phyloP scores from a whole-genome alignment of 2,888 invertebrate genomes.

The Hermaeophaga mercurialis region DNA sequence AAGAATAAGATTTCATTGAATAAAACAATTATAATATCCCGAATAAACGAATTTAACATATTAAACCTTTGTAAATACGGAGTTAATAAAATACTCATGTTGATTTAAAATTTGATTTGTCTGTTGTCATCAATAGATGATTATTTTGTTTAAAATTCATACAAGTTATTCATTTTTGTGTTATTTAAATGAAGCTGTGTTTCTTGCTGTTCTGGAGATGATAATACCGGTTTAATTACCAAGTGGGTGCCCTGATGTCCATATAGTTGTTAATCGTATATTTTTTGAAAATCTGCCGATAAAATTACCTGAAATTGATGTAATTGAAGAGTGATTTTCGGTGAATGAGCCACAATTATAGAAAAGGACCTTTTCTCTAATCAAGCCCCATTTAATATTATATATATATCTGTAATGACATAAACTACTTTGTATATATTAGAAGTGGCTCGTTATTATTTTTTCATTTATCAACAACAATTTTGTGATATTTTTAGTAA shows the following conservation, averaged over 20 bases:
- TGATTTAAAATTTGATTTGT: too few relatives aligned
- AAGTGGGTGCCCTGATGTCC: conserved; percentile 37
- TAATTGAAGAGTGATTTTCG: conserved; percentile 53
- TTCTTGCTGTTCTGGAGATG: too few relatives aligned
- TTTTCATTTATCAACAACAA: conserved; percentile 62
- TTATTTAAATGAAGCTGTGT: too few relatives aligned
- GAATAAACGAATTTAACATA: too few relatives aligned
- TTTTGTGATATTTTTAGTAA: conserved; percentile 65
- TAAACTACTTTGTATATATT: conserved; percentile 47
- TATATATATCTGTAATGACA: conserved; percentile 27
- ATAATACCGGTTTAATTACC: neutral
- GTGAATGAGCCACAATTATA: conserved; percentile 45
- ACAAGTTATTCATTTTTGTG: too few relatives aligned
- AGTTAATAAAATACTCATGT: too few relatives aligned
- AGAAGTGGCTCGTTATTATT: conserved; percentile 59
- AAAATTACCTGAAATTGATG: conserved; percentile 54
- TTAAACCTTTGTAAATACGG: too few relatives aligned
- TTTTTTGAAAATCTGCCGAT: conserved; percentile 54
- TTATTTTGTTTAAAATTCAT: too few relatives aligned
- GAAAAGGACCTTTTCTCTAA: conserved; percentile 47
- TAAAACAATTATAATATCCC: too few relatives aligned
- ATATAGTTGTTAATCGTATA: conserved; percentile 58
- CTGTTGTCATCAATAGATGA: too few relatives aligned
- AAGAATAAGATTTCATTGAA: too few relatives aligned
- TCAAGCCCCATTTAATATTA: conserved; percentile 1